Evolutionary conservation across 2,797 vertebrate genomes (phyloP), one percentile per base, ranked within the genome.

Genomic region (Pipistrellus pipistrellus): DNA sequence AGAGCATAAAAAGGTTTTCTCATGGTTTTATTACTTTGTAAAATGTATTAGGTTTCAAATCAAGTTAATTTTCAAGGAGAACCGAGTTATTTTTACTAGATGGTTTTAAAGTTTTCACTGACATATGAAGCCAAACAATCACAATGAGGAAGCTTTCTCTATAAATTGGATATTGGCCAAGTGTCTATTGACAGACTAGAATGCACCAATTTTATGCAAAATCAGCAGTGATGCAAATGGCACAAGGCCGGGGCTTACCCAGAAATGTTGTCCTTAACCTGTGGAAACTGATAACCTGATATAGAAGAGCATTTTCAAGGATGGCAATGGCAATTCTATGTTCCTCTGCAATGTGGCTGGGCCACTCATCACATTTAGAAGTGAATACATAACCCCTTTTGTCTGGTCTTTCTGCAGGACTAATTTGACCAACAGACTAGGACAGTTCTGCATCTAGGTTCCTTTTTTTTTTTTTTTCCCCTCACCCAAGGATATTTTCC

Each of bases 21-120:
- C 30, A 85, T 62, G 55, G 27, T 55, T 95, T 95, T 95, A 96
- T 82, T 93, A 90, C 84, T 95, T 93, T 75, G 77, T 94, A 96
- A 97, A 96, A 87, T 86, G 41, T 93, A 95, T 87, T 32, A 64
- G 84, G 30, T 94, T 96, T 91, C 87, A 95, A 96, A 96, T 96
- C 90, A 93, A 86, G 69, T 83, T 92, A 94, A 94, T 95, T 95
- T 95, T 68, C 76, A 96, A 93, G 94, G 92, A 92, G 77, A 92
- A 88, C 44, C 38, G 90, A 80, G 88, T 88, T 88, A 90, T 93
- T 96, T 94, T 96, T 93, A 91, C 77, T 91, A 64, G 84, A 10
- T 23, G 18, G 59, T 62, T 95, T 95, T 94, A 91, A 95, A 72
- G 77, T 77, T 96, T 94, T 85, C 83, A 66, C 64, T 90, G 76